Percentiles rank a stretch among this genome's conserved stretches.
Evolutionary conservation across 37 sponge, comb jelly and placozoan genomes (phyloP).

Genomic region (Hexactinellida sp.): DNA sequence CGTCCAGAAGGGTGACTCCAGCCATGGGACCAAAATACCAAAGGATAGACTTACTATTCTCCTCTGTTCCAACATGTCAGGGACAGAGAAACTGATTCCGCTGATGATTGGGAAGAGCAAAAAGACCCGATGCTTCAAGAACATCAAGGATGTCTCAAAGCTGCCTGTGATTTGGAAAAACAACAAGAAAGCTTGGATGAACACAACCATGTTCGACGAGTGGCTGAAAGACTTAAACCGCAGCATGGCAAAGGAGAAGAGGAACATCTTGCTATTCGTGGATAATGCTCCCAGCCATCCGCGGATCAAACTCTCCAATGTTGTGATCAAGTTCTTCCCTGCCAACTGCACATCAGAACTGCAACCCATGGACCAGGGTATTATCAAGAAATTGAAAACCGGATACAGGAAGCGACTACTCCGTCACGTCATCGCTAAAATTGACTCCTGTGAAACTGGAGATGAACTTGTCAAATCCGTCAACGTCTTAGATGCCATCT

Average conservation of each 20-base stretch:
- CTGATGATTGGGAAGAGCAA: neutral
- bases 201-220: neutral
- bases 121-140: neutral
- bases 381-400: neutral
- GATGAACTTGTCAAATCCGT: neutral
- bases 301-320: neutral
- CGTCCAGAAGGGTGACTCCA: neutral
- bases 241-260: neutral
- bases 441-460: neutral
- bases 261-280: neutral
- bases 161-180: neutral
- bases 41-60: neutral
- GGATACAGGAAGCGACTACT: neutral
- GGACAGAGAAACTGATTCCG: neutral
- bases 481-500: neutral
- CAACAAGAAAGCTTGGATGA: no score
- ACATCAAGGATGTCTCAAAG: neutral
- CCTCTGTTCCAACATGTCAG: neutral
- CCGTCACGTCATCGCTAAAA: neutral
- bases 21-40: neutral
- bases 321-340: neutral
- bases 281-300: neutral
- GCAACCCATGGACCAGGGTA: neutral
- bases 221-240: neutral
- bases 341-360: neutral